A percentile compares a stretch with the other conserved stretches of the same genome.
phyloP scores from a whole-genome alignment of 2,113 vertebrate genomes.

The Bettongia penicillata region DNA sequence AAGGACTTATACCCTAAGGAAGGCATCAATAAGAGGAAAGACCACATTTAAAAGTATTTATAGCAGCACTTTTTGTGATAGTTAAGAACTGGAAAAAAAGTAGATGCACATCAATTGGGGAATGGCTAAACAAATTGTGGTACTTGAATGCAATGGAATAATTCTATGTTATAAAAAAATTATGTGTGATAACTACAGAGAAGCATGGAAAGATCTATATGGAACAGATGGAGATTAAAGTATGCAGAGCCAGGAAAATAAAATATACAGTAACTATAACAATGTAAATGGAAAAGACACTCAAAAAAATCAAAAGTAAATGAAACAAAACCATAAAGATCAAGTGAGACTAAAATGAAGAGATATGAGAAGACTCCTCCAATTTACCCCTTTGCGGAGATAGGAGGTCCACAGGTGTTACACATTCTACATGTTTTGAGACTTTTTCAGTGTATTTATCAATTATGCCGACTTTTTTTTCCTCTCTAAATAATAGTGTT shows the following conservation, averaged over 20 bases:
- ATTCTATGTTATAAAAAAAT: background rate
- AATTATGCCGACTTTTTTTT: background rate
- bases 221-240: background rate
- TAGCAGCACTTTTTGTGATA: background rate
- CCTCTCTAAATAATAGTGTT: background rate
- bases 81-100: background rate
- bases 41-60: background rate
- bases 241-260: background rate
- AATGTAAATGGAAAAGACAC: background rate
- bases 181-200: background rate
- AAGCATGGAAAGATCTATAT: background rate
- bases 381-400: background rate
- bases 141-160: background rate
- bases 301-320: background rate
- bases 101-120: background rate
- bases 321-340: background rate
- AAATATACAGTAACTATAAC: background rate
- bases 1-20: background rate
- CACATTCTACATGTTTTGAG: background rate
- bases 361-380: background rate
- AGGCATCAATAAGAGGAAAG: background rate
- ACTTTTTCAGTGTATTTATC: background rate
- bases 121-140: background rate
- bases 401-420: background rate
- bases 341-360: background rate